Evolutionary conservation across 2,113 vertebrate species (phyloP).

Genomic region (Euleptes europaea): DNA sequence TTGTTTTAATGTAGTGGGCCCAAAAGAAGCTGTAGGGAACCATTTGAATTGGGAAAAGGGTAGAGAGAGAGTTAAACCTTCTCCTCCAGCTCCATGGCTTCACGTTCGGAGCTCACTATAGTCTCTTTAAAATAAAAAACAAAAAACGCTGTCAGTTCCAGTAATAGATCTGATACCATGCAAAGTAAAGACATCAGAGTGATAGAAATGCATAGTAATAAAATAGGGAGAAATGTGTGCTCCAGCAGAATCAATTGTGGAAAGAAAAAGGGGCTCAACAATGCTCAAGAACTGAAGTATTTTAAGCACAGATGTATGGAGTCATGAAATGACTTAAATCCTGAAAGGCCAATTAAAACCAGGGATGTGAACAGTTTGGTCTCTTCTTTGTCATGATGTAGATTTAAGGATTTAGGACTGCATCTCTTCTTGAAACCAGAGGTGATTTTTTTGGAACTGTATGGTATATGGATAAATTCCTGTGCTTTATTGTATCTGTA

Average conservation of each 20-base stretch:
- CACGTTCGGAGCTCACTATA: no score
- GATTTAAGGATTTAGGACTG: neutral
- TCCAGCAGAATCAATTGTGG: neutral
- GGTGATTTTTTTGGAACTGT: neutral
- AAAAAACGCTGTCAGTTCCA: no score
- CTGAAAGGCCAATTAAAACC: neutral
- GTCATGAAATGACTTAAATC: neutral
- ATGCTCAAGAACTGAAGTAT: neutral
- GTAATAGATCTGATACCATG: no score
- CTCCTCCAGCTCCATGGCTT: no score
- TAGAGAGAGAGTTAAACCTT: no score
- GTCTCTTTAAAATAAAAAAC: no score
- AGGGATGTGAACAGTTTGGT: neutral
- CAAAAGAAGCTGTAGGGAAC: no score
- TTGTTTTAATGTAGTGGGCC: no score
- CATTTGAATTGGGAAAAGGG: no score
- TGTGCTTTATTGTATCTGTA: neutral
- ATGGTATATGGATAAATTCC: neutral
- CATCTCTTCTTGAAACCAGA: neutral
- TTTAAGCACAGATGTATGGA: neutral
- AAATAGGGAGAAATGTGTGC: neutral
- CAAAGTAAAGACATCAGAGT: neutral
- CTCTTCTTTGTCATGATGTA: neutral
- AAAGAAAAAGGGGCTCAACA: neutral
- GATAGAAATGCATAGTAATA: neutral